Conservation (phyloP, 2,888 invertebrate genomes). For the Sylvicola fuscatus region DNA sequence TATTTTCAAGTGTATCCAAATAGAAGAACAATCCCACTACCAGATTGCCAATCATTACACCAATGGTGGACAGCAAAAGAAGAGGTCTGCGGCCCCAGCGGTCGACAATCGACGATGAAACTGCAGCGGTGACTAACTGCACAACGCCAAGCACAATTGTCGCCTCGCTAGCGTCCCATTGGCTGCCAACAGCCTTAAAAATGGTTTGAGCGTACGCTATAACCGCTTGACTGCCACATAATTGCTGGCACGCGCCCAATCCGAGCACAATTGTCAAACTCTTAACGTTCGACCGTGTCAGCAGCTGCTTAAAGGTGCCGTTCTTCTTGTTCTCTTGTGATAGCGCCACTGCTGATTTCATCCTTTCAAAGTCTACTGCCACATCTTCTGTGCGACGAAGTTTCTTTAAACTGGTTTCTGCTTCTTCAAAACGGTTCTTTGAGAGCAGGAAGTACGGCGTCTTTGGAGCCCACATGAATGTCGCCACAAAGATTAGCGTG, state of each 20-base stretch:
- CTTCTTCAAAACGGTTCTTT: conserved; percentile 31
- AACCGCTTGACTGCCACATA: conserved; percentile 37
- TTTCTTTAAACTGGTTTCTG: conserved; percentile 33
- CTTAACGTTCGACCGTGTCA: conserved; percentile 30
- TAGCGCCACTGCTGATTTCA: conserved; percentile 28
- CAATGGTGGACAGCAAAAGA: conserved; percentile 33
- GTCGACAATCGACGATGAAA: conserved; percentile 36
- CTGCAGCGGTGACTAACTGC: conserved; percentile 31
- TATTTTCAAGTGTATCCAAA: conserved; percentile 22
- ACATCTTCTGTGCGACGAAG: conserved; percentile 34
- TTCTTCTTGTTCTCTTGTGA: conserved; percentile 27
- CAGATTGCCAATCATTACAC: conserved; percentile 30
- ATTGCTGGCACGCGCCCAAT: conserved; percentile 38
- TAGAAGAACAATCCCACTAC: conserved; percentile 34
- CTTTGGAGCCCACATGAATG: conserved; percentile 44
- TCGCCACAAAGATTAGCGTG: conserved; percentile 32
- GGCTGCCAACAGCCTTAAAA: conserved; percentile 31
- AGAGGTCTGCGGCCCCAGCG: conserved; percentile 37
- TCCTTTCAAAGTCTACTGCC: conserved; percentile 27
- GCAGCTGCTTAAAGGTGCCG: conserved; percentile 28
- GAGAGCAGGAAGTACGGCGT: conserved; percentile 37
- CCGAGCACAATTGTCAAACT: conserved; percentile 36
- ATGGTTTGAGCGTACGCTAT: conserved; percentile 38
- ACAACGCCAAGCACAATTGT: conserved; percentile 32
- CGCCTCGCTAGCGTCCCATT: conserved; percentile 25